phyloP scores from a whole-genome alignment of 2,113 vertebrate species.

The Macaca fascicularis region T2T-MFA8v1.1 NC_088375.1:124023001-124023500 shows the following conservation, averaged over 20 bases:
- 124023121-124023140: background rate
- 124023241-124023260: background rate
- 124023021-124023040: background rate
- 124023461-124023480: background rate
- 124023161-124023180: background rate
- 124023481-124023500: background rate
- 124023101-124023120: background rate
- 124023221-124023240: background rate
- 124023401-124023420: background rate
- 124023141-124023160: background rate
- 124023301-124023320: background rate
- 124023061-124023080: background rate
- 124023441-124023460: background rate
- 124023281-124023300: background rate
- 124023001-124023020: background rate
- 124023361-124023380: background rate
- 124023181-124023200: background rate
- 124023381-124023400: background rate
- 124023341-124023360: background rate
- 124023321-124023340: background rate
- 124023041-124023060: background rate
- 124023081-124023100: background rate
- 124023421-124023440: background rate
- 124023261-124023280: rapidly evolving
- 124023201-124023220: background rate